Evolutionary conservation across 37 sponge, comb jelly and placozoan species (phyloP).

Genomic region (Beroe ovata): DNA sequence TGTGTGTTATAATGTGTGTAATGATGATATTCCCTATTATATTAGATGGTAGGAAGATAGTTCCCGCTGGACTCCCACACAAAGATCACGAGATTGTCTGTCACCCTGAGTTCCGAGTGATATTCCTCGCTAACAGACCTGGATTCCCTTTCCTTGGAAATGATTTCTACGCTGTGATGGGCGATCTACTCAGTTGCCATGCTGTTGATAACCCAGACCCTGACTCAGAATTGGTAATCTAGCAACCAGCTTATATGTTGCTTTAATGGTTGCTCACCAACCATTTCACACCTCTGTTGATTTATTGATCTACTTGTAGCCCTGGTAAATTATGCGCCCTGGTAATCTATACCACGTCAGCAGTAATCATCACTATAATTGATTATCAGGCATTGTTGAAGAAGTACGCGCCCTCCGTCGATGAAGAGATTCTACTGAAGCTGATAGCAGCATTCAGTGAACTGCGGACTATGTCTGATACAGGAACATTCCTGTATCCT

Average conservation of each 20-base stretch:
- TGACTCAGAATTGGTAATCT: constrained; percentile 87
- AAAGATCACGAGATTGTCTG: constrained; percentile 68
- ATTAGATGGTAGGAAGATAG: constrained; percentile 83
- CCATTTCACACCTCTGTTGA: neutral
- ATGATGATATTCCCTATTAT: neutral
- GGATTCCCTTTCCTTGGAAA: constrained; percentile 96
- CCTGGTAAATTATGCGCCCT: too few relatives aligned
- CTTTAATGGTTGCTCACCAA: neutral
- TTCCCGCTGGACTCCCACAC: constrained; percentile 55
- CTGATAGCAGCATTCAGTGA: constrained; percentile 83
- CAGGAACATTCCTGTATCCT: constrained; percentile 83
- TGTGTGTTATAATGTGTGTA: too few relatives aligned
- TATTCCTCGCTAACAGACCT: constrained; percentile 90
- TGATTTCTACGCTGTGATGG: constrained; percentile 90
- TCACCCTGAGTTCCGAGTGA: constrained; percentile 87
- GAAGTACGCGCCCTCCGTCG: constrained; percentile 80
- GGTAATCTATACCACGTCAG: too few relatives aligned
- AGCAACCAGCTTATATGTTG: too few relatives aligned
- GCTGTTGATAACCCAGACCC: constrained; percentile 89
- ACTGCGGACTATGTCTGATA: constrained; percentile 82
- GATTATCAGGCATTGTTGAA: constrained; percentile 74
- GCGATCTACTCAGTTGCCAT: constrained; percentile 91
- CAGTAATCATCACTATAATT: too few relatives aligned
- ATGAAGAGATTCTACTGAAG: constrained; percentile 73
- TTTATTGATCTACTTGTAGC: too few relatives aligned